Evolutionary conservation across 2,797 vertebrate species (phyloP).

Genomic region (Parauchenoglanis ngamensis): DNA sequence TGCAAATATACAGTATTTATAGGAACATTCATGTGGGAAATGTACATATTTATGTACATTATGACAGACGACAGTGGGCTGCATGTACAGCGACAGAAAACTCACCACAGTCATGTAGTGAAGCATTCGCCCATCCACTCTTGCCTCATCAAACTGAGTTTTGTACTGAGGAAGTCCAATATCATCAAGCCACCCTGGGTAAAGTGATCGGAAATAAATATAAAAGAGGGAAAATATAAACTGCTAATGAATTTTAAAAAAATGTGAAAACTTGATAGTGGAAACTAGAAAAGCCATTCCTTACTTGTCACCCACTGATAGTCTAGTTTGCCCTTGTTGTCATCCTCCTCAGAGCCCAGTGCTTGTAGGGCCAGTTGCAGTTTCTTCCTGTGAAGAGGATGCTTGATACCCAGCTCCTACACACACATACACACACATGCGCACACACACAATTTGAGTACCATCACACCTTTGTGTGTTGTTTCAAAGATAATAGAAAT

Average conservation of each 20-base stretch:
- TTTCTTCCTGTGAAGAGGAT: constrained; percentile 91
- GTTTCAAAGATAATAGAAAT: not conserved
- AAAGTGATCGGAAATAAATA: constrained; percentile 10
- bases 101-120: constrained; percentile 98
- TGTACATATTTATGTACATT: too few relatives aligned
- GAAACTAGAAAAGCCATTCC: constrained; percentile 46
- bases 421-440: constrained; percentile 26
- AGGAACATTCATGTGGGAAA: too few relatives aligned
- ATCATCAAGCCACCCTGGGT: constrained; percentile 94
- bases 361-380: constrained; percentile 95
- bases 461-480: not conserved
- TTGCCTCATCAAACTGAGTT: constrained; percentile 96
- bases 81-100: constrained; percentile 42
- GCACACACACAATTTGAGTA: not conserved
- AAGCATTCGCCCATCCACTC: constrained; percentile 94
- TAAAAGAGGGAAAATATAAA: not conserved
- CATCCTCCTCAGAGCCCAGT: constrained; percentile 93
- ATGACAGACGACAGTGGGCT: not conserved
- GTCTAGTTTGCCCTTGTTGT: constrained; percentile 92
- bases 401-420: constrained; percentile 96
- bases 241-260: not conserved
- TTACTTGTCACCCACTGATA: constrained; percentile 98
- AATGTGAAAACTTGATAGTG: not conserved
- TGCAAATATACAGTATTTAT: not conserved
- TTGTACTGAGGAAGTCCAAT: constrained; percentile 98